Evolutionary conservation across 2,113 vertebrate species (phyloP), one percentile per base, ranked within the genome.

Genomic region (Trichechus manatus): DNA sequence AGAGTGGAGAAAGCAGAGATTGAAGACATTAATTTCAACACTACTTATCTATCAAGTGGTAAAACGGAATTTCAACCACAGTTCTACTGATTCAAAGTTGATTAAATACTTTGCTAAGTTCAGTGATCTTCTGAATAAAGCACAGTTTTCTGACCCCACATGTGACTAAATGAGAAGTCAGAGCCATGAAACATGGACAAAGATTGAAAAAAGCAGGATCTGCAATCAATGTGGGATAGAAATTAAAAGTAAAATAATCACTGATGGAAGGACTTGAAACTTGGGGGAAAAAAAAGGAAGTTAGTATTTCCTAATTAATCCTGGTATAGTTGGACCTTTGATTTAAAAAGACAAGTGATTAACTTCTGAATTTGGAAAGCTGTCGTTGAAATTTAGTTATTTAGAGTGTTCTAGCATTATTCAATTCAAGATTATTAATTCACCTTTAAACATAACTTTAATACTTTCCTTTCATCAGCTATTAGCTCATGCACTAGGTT

Each of bases 401-500:
- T 95, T 17, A 94, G 23, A 39, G 17, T 87, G 68, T 91, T 96
- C 61, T 68, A 85, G 56, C 11, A 74, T 95, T 96, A 92, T 96
- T 97, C 42, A 36, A 92, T 80, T 93, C 80, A 96, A 96, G 95
- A 44, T 91, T 91, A 96, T 92, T 97, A 97, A 93, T 92, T 97
- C 82, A 96, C 29, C 72, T 92, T 97, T 97, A 95, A 96, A 77
- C 63, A 97, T 95, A 96, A 86, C 68, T 97, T 90, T 94, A 96
- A 86, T 91, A 56, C 44, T 86, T 97, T 95, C 77, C 87, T 84
- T 96, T 96, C 78, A 93, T 92, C 79, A 96, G 74, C 95, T 97
- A 97, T 96, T 97, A 97, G 92, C 85, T 97, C 96, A 90, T 92
- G 66, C 87, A 77, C 74, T 88, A 63, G 72, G 96, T 95, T 95